Base-by-base conservation (phyloP, 2,888 invertebrate genomes). In the Nomada flava region DNA sequence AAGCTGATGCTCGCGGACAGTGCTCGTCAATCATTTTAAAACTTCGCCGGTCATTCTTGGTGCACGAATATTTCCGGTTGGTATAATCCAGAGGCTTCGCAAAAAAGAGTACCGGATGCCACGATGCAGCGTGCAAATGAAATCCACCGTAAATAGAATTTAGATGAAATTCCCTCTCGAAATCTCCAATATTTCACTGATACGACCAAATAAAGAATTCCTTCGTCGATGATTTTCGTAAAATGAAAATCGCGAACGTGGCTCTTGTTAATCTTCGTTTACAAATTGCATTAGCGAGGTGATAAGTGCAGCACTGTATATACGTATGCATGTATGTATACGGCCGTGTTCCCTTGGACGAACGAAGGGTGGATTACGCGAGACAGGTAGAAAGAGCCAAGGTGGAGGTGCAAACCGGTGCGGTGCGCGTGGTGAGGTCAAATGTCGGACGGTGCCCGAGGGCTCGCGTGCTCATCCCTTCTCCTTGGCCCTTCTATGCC, bases 401-500 rank as follows among this genome's bases (percentile, higher is more conserved):
- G 70, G 82, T 67, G 64, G 76, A 83, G 84, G 81, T 76, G 84
- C 75, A 87, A 86, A 87, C 86, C 85, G 87, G 87, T 88, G 88
- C 87, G 76, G 82, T 83, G 90, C 91, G 91, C 92, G 92, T 92
- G 92, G 90, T 92, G 89, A 87, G 92, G 93, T 93, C 92, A 93
- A 92, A 92, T 92, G 93, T 93, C 92, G 92, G 90, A 91, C 91
- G 89, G 89, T 91, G 92, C 92, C 91, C 91, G 90, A 89, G 91
- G 92, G 92, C 89, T 93, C 93, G 93, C 93, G 91, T 91, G 91
- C 90, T 83, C 86, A 88, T 89, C 85, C 88, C 87, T 87, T 69
- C 87, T 83, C 81, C 79, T 83, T 76, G 75, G 60, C 82, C 76
- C 83, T 83, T 67, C 50, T 72, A 60, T 59, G n/a, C 42, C 29